Percentiles rank a stretch among this genome's conserved stretches.
Conservation (phyloP, 2,888 invertebrate species). For the Criorhina ranunculi region DNA sequence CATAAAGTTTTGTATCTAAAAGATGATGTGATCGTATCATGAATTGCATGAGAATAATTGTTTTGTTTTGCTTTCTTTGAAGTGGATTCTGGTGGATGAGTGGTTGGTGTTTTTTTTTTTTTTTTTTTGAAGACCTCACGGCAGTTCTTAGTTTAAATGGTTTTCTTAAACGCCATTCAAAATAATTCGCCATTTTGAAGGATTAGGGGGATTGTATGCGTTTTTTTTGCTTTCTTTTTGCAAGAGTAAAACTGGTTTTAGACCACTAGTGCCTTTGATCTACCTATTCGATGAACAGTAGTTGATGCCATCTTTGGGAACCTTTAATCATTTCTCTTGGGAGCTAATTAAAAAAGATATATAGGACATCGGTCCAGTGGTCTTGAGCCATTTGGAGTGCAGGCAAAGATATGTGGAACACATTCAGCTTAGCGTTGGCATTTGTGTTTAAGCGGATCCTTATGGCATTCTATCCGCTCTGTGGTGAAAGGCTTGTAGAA, state of each 20-base stretch:
- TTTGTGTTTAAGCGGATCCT: too few relatives aligned
- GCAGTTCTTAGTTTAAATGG: slow-evolving; percentile 16
- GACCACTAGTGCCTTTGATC: too few relatives aligned
- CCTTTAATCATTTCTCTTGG: not conserved
- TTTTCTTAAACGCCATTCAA: slow-evolving; percentile 33
- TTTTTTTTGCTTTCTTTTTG: too few relatives aligned
- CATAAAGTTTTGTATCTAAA: slow-evolving; percentile 49
- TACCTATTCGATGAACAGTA: too few relatives aligned
- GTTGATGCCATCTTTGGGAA: not conserved
- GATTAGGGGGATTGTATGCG: not conserved
- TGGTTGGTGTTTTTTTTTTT: slow-evolving; percentile 4
- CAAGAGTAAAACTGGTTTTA: too few relatives aligned
- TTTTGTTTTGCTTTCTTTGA: slow-evolving; percentile 20
- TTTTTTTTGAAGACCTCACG: not conserved
- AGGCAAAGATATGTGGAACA: too few relatives aligned
- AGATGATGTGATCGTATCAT: slow-evolving; percentile 69
- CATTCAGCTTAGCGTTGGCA: too few relatives aligned
- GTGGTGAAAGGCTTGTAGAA: too few relatives aligned
- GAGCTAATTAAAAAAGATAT: slow-evolving; percentile 11
- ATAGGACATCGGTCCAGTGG: not conserved
- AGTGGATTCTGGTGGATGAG: not conserved
- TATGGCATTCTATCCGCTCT: too few relatives aligned
- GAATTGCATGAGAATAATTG: slow-evolving; percentile 56
- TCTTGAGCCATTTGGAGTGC: too few relatives aligned
- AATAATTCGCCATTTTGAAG: slow-evolving; percentile 37